These are phyloP conservation scores for Crotalus adamanteus DNA, from an alignment of 2,797 vertebrate genomes.

Conservation along the genomic window DNA sequence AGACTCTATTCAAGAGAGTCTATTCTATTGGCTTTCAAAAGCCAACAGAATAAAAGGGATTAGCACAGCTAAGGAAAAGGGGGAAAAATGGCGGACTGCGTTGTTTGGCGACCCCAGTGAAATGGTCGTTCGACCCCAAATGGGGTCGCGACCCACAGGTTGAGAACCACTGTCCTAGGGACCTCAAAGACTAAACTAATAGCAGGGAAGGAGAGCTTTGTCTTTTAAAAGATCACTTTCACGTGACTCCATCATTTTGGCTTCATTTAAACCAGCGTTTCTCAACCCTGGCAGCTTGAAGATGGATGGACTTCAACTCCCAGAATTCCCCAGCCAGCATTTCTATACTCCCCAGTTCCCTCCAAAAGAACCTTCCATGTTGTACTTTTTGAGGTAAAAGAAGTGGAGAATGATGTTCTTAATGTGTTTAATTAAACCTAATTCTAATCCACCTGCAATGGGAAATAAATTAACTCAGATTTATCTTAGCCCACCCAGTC, in stretches of 20 bases:
- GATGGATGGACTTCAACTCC: neutral
- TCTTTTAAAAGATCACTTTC: constrained; percentile 10
- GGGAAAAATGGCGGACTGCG: too few species aligned
- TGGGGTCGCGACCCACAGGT: too few species aligned
- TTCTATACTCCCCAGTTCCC: neutral
- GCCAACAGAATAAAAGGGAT: too few species aligned
- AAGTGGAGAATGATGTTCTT: neutral
- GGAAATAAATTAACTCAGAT: neutral
- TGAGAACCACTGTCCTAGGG: neutral
- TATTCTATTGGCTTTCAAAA: too few species aligned
- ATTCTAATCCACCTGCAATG: neutral
- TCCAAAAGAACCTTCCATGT: neutral
- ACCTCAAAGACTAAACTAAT: constrained; percentile 42
- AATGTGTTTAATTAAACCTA: neutral
- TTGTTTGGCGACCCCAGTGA: too few species aligned
- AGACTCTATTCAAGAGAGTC: too few species aligned
- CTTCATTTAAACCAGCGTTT: neutral
- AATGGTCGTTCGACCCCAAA: too few species aligned
- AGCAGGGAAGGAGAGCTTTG: neutral
- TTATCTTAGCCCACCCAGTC: neutral
- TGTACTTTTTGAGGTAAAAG: neutral
- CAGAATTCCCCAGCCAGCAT: neutral
- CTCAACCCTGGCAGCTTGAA: neutral
- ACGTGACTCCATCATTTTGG: constrained; percentile 23
- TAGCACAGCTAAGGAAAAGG: too few species aligned